Percentiles rank a stretch among this genome's conserved stretches.
phyloP scores from a whole-genome alignment of 2,113 vertebrate genomes.

The Ictalurus furcatus region DNA sequence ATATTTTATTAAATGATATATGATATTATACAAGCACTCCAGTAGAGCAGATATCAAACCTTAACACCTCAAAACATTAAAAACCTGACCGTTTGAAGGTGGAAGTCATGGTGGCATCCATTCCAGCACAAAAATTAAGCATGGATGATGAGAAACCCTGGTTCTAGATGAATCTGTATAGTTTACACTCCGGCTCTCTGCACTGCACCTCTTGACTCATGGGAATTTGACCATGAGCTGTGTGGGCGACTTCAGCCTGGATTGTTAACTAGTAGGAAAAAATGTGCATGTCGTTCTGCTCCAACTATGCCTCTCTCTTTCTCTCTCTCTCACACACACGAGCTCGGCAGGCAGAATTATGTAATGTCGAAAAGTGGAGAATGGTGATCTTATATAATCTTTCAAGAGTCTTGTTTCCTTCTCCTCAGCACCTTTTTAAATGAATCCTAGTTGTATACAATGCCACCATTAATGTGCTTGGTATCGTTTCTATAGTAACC shows the following conservation, averaged over 20 bases:
- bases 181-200: neutral
- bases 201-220: conserved; percentile 17
- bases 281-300: conserved; percentile 1
- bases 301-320: neutral
- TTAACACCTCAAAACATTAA: neutral
- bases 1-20: neutral
- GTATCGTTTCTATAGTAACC: neutral
- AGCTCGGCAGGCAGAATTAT: conserved; percentile 54
- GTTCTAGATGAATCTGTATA: neutral
- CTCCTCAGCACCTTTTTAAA: neutral
- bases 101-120: neutral
- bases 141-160: neutral
- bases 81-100: neutral
- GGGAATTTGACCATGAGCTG: conserved; percentile 33
- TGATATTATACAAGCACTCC: neutral
- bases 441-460: neutral
- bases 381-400: conserved; percentile 40
- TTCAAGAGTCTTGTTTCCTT: neutral
- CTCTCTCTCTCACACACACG: conserved; percentile 2
- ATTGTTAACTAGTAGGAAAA: conserved; percentile 28
- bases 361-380: conserved; percentile 56
- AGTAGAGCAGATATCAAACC: neutral
- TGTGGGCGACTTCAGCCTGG: conserved; percentile 2
- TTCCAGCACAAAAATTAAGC: neutral
- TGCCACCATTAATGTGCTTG: neutral